phyloP scores from a whole-genome alignment of 2,797 vertebrate species.

The Spizella passerina region DNA sequence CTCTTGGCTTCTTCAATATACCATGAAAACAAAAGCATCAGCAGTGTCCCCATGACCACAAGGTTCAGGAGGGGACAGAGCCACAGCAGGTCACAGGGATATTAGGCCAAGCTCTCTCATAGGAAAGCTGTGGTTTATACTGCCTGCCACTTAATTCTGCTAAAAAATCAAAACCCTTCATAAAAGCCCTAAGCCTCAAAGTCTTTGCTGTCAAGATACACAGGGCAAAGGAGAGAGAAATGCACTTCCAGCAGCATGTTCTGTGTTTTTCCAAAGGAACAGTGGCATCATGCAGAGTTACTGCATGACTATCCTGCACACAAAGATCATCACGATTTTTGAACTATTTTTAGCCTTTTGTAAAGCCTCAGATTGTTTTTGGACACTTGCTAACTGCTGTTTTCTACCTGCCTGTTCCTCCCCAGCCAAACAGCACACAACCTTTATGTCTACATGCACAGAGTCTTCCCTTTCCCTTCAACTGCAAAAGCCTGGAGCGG shows the following conservation, averaged over 20 bases:
- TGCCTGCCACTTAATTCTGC: not conserved
- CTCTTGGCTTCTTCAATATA: not conserved
- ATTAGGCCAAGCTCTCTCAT: not conserved
- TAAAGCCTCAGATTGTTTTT: not conserved
- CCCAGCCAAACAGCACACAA: rapidly evolving
- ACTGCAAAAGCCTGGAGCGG: not conserved
- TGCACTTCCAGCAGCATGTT: rapidly evolving
- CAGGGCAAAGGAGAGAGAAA: not conserved
- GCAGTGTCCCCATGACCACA: not conserved
- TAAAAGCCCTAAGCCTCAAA: not conserved
- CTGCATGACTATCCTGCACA: not conserved
- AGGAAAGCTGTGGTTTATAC: not conserved
- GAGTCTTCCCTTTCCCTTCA: not conserved
- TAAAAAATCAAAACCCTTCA: not conserved
- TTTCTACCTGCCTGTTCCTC: not conserved
- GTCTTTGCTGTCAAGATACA: not conserved
- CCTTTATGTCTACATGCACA: not conserved
- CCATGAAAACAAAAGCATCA: not conserved
- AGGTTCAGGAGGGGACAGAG: not conserved
- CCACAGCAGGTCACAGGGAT: not conserved
- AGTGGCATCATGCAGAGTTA: not conserved
- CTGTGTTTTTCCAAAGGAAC: not conserved
- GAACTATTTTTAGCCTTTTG: not conserved
- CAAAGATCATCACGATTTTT: not conserved
- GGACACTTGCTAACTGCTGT: not conserved